Evolutionary conservation across 2,888 invertebrate genomes (phyloP).

Genomic region (Caenorhabditis virilis): DNA sequence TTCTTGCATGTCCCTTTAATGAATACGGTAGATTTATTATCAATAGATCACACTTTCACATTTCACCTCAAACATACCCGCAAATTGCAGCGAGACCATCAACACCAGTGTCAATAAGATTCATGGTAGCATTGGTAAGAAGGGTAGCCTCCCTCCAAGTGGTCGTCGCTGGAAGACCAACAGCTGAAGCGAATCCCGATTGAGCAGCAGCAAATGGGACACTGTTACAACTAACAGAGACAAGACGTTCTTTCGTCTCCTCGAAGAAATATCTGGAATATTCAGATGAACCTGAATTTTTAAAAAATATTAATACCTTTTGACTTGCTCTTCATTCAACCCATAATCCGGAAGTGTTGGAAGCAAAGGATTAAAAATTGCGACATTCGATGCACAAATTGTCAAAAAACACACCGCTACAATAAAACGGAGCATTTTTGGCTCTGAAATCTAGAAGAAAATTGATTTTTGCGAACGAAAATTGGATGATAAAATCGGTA

Average conservation of each 20-base stretch:
- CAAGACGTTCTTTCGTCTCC: not conserved
- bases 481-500: too few relatives aligned
- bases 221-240: constrained; percentile 16
- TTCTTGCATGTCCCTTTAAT: too few relatives aligned
- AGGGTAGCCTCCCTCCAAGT: constrained; percentile 28
- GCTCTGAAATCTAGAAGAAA: too few relatives aligned
- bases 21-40: too few relatives aligned
- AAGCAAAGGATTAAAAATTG: constrained; percentile 20
- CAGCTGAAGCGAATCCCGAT: constrained; percentile 29
- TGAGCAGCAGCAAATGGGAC: constrained; percentile 31
- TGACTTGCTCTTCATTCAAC: constrained; percentile 19
- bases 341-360: constrained; percentile 24
- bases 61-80: constrained; percentile 18
- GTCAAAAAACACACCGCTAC: constrained; percentile 7
- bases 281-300: too few relatives aligned
- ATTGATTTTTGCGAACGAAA: not conserved
- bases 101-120: constrained; percentile 28
- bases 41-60: too few relatives aligned
- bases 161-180: constrained; percentile 16
- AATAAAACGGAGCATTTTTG: constrained; percentile 11
- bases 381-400: not conserved
- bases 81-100: constrained; percentile 36
- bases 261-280: constrained; percentile 22
- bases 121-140: constrained; percentile 29
- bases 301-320: constrained; percentile 1